Base-by-base conservation (phyloP, 2,113 vertebrate genomes). In the Muntiacus reevesi region DNA sequence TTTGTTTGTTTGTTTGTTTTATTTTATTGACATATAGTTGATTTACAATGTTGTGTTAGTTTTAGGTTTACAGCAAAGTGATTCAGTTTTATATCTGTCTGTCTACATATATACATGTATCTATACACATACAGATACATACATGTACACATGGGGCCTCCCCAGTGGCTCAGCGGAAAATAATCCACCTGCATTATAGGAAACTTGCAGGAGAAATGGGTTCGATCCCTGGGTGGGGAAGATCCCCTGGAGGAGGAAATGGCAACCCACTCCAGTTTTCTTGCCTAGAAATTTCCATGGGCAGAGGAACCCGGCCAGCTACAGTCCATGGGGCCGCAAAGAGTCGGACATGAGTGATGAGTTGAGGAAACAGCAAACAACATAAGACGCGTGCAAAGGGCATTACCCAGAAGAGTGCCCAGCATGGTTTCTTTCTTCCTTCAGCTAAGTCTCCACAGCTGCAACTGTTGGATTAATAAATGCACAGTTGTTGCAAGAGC, bases 401-500 rank as follows among this genome's bases (percentile, higher is more conserved):
- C 12, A 43, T 50, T 52, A 17, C 50, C 84, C 76, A 50, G 87
- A 71, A 87, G 17, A 23, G 50, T 64, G 17, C 40, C 87, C 21
- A 25, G 28, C 16, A 3, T 57, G 74, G 5, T 93, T 83, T 81
- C 90, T 74, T 2, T 88, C 55, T 21, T 91, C 36, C 57, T 74
- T 45, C 91, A 81, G 0, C 45, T 47, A 91, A 88, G 82, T 88
- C 54, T 23, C 45, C 47, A 33, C 45, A 83, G 60, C 90, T 92
- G 47, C 50, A 96, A 87, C 28, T 57, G 36, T 60, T 60, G 59
- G 36, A 30, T 57, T 94, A 89, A 28, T 89, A 95, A 89, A 67
- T 71, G 67, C 23, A 81, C 36, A 54, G 9, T 90, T 85, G 64
- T 94, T n/a, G 40, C n/a, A 54, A 47, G 47, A 57, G 1, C 64